Percentiles rank a stretch among this genome's conserved stretches.
phyloP scores from a whole-genome alignment of 2,797 vertebrate species.

The Leuciscus waleckii region DNA sequence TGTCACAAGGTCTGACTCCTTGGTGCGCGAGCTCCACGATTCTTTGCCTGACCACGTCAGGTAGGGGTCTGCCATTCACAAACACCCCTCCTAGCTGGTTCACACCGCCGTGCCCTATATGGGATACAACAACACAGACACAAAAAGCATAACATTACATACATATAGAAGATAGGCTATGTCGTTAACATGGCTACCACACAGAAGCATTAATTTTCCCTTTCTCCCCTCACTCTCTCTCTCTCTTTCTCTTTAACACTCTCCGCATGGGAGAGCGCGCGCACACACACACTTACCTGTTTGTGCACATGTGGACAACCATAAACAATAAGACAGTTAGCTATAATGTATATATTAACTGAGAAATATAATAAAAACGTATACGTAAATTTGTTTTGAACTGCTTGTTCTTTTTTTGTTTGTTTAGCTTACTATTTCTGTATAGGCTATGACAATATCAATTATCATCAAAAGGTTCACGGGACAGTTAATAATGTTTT shows the following conservation, averaged over 20 bases:
- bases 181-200: slow-evolving; percentile 15
- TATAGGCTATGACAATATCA: neutral
- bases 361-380: neutral
- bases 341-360: neutral
- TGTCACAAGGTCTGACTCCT: slow-evolving; percentile 97
- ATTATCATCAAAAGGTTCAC: neutral
- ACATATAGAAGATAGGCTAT: slow-evolving; percentile 72
- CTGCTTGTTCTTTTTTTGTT: neutral
- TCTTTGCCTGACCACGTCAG: slow-evolving; percentile 97
- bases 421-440: neutral
- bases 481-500: neutral
- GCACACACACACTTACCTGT: neutral
- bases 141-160: slow-evolving; percentile 86
- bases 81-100: slow-evolving; percentile 99
- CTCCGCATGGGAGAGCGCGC: slow-evolving; percentile 22
- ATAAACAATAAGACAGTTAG: slow-evolving; percentile 20
- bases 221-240: slow-evolving; percentile 32
- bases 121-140: slow-evolving; percentile 87
- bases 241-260: slow-evolving; percentile 39
- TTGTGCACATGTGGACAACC: slow-evolving; percentile 1
- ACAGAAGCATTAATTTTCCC: slow-evolving; percentile 19
- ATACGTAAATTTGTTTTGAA: neutral
- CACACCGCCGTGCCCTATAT: slow-evolving; percentile 99
- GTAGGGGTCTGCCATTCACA: slow-evolving; percentile 98
- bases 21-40: slow-evolving; percentile 99